Percentiles rank a stretch among this genome's conserved stretches.
phyloP scores from a whole-genome alignment of 37 sponge, comb jelly and placozoan genomes.

The Bolinopsis microptera region DNA sequence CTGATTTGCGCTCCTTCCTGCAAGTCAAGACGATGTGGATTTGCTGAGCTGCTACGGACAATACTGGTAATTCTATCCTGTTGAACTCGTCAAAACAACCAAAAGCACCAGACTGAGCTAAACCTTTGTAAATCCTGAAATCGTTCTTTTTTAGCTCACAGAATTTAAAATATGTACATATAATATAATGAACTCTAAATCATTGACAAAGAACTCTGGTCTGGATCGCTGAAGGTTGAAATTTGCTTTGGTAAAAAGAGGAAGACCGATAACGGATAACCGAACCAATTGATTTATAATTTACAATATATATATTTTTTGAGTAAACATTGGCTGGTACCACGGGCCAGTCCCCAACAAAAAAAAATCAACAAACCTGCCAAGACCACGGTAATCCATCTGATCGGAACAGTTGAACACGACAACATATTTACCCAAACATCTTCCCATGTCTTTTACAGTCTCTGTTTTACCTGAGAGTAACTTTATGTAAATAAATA shows the following conservation, averaged over 20 bases:
- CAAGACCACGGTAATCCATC: conserved; percentile 98
- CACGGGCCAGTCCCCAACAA: too few species aligned
- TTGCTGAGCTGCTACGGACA: conserved; percentile 99
- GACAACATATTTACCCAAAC: conserved; percentile 97
- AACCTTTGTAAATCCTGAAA: conserved; percentile 70
- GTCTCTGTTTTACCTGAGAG: conserved; percentile 89
- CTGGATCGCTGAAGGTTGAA: too few species aligned
- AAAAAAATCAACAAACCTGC: conserved; percentile 71
- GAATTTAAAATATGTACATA: too few species aligned
- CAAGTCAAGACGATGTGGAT: conserved; percentile 89
- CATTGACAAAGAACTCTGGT: too few species aligned
- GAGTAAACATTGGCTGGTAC: too few species aligned
- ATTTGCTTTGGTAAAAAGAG: too few species aligned
- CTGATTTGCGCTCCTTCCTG: conserved; percentile 93
- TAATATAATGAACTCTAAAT: too few species aligned
- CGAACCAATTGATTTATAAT: too few species aligned
- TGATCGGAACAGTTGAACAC: conserved; percentile 99
- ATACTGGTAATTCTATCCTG: conserved; percentile 94
- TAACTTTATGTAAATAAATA: background rate
- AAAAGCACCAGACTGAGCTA: conserved; percentile 98
- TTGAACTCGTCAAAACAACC: conserved; percentile 99
- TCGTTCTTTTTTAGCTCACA: too few species aligned
- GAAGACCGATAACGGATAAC: too few species aligned
- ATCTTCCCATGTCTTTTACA: conserved; percentile 96
- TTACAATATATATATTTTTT: too few species aligned